These are phyloP conservation scores for Sinodicranocentrus sp. DNA, from an alignment of 2,888 invertebrate genomes.

Conservation along the genomic window DNA sequence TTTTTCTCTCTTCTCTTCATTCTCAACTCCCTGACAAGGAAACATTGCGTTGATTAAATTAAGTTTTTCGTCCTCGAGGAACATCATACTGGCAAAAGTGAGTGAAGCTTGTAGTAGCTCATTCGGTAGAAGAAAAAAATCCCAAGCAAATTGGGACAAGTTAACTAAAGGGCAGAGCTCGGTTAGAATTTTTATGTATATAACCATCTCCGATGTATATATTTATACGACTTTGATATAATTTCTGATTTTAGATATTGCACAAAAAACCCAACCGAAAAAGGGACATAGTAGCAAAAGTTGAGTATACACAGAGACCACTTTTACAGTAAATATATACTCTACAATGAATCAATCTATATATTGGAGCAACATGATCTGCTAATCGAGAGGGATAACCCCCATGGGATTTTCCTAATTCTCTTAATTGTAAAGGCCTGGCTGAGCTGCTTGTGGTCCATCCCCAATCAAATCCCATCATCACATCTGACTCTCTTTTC, in stretches of 20 bases:
- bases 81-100: slow-evolving; percentile 19
- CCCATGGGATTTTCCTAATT: slow-evolving; percentile 76
- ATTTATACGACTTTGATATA: not conserved
- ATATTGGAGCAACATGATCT: slow-evolving; percentile 75
- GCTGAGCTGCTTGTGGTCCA: slow-evolving; percentile 70
- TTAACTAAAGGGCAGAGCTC: slow-evolving; percentile 14
- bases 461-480: slow-evolving; percentile 68
- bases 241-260: slow-evolving; percentile 29
- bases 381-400: slow-evolving; percentile 76
- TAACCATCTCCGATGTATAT: not conserved
- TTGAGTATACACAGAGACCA: slow-evolving; percentile 26
- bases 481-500: slow-evolving; percentile 46
- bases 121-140: slow-evolving; percentile 5
- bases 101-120: slow-evolving; percentile 16
- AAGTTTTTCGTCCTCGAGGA: slow-evolving; percentile 68
- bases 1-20: not conserved
- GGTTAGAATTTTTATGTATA: slow-evolving; percentile 22
- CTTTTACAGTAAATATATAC: slow-evolving; percentile 9
- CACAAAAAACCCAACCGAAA: not conserved
- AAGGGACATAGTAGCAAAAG: slow-evolving; percentile 11
- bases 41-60: slow-evolving; percentile 75
- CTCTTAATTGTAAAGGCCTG: slow-evolving; percentile 75
- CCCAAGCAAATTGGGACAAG: slow-evolving; percentile 40
- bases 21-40: slow-evolving; percentile 34
- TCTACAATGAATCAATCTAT: slow-evolving; percentile 57